These are phyloP conservation scores for Mesoligia furuncula DNA, from an alignment of 2,888 invertebrate species.

Conservation along the genomic window DNA sequence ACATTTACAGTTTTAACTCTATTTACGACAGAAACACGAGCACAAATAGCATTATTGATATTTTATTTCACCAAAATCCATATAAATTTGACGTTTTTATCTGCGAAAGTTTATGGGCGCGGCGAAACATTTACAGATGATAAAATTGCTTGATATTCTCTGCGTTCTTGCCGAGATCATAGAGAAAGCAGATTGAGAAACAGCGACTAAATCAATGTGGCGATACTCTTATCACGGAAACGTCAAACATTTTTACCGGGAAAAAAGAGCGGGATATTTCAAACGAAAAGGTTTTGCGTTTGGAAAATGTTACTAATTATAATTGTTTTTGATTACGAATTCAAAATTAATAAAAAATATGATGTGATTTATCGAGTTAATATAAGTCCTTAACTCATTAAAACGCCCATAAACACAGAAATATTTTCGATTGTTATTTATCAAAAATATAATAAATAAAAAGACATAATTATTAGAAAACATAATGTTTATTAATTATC, in stretches of 20 bases:
- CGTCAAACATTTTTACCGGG: slow-evolving; percentile 43
- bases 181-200: not conserved
- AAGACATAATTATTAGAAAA: not conserved
- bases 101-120: slow-evolving; percentile 41
- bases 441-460: not conserved
- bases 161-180: not conserved
- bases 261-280: slow-evolving; percentile 40
- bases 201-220: slow-evolving; percentile 25
- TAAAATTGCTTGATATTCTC: slow-evolving; percentile 28
- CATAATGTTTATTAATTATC: not conserved
- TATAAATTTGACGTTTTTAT: slow-evolving; percentile 47
- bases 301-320: not conserved
- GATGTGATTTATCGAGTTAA: not conserved
- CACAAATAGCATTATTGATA: slow-evolving; percentile 33
- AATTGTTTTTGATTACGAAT: not conserved
- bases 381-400: too few relatives aligned
- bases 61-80: slow-evolving; percentile 14
- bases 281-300: not conserved
- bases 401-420: not conserved
- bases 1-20: slow-evolving; percentile 24
- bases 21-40: slow-evolving; percentile 27
- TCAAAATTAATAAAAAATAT: not conserved
- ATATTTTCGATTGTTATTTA: not conserved
- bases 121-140: slow-evolving; percentile 43
- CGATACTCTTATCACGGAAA: slow-evolving; percentile 1